A percentile compares a stretch with the other conserved stretches of the same genome.
phyloP scores from a whole-genome alignment of 2,888 invertebrate species.

The Nomada goodeniana region DNA sequence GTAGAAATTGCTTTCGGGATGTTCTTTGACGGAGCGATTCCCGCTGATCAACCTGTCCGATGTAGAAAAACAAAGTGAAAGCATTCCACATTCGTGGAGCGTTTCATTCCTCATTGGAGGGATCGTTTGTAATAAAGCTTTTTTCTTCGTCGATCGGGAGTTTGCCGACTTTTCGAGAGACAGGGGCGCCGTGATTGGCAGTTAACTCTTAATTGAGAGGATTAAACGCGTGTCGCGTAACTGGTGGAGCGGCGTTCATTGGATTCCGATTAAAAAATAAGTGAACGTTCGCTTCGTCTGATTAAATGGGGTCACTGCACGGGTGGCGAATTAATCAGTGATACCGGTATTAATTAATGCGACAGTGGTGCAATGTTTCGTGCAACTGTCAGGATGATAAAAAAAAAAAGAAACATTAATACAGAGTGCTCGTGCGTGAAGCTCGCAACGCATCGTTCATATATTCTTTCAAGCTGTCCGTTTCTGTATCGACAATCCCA shows the following conservation, averaged over 20 bases:
- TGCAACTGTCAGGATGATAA: too few relatives aligned
- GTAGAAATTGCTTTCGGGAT: not conserved
- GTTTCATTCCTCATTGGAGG: not conserved
- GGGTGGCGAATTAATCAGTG: slow-evolving; percentile 3
- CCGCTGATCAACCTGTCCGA: not conserved
- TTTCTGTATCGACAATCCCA: slow-evolving; percentile 55
- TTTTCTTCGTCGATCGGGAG: not conserved
- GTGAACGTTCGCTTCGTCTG: slow-evolving; percentile 9
- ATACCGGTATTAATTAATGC: not conserved
- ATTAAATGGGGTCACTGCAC: slow-evolving; percentile 10
- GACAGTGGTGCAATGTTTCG: not conserved
- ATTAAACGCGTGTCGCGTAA: slow-evolving; percentile 32
- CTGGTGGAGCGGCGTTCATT: not conserved
- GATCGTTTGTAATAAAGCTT: not conserved
- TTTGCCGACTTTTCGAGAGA: not conserved
- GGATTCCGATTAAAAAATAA: slow-evolving; percentile 12
- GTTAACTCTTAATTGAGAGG: slow-evolving; percentile 29
- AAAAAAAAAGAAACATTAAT: slow-evolving; percentile 4
- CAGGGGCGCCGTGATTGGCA: slow-evolving; percentile 12
- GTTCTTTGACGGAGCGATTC: slow-evolving; percentile 7
- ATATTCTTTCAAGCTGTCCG: slow-evolving; percentile 47
- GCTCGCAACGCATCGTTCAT: slow-evolving; percentile 43
- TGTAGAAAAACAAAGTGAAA: slow-evolving; percentile 8
- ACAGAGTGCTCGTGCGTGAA: slow-evolving; percentile 30
- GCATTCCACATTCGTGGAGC: not conserved